phyloP scores from a whole-genome alignment of 2,797 vertebrate genomes.

The Rhodeus uyekii region DNA sequence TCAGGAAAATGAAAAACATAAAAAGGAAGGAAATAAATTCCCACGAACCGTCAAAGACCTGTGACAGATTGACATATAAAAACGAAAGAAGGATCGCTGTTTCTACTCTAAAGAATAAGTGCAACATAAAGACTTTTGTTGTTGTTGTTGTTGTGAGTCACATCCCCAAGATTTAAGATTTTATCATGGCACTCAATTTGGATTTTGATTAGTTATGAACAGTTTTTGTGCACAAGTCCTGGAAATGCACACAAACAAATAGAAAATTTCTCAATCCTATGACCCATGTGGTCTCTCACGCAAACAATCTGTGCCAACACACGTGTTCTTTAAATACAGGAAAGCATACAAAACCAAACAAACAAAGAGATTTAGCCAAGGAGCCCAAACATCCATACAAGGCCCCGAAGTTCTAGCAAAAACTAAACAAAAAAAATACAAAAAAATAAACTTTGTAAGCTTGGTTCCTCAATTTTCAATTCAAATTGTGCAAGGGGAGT shows the following conservation, averaged over 20 bases:
- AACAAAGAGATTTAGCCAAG: conserved; percentile 49
- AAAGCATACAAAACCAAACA: conserved; percentile 58
- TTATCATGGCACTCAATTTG: conserved; percentile 83
- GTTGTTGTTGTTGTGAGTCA: conserved; percentile 60
- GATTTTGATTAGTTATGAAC: conserved; percentile 66
- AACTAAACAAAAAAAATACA: conserved; percentile 65
- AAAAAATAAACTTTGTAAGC: conserved; percentile 74
- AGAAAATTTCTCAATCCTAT: conserved; percentile 40
- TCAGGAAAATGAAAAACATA: conserved; percentile 27
- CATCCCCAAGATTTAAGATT: conserved; percentile 68
- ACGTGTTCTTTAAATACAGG: conserved; percentile 58
- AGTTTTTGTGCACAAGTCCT: conserved; percentile 51
- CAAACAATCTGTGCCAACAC: conserved; percentile 47
- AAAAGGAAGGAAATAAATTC: conserved; percentile 45
- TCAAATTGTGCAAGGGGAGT: conserved; percentile 65
- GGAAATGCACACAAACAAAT: conserved; percentile 43
- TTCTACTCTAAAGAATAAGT: conserved; percentile 70
- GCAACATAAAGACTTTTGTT: conserved; percentile 75
- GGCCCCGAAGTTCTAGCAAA: conserved; percentile 54
- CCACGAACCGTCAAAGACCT: conserved; percentile 62
- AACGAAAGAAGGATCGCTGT: conserved; percentile 29
- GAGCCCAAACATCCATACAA: conserved; percentile 59
- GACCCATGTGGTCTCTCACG: conserved; percentile 43
- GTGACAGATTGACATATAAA: conserved; percentile 58
- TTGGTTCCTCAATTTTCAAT: conserved; percentile 71